phyloP scores from a whole-genome alignment of 1,140 invertebrate genomes.

The Aphis craccivora region DNA sequence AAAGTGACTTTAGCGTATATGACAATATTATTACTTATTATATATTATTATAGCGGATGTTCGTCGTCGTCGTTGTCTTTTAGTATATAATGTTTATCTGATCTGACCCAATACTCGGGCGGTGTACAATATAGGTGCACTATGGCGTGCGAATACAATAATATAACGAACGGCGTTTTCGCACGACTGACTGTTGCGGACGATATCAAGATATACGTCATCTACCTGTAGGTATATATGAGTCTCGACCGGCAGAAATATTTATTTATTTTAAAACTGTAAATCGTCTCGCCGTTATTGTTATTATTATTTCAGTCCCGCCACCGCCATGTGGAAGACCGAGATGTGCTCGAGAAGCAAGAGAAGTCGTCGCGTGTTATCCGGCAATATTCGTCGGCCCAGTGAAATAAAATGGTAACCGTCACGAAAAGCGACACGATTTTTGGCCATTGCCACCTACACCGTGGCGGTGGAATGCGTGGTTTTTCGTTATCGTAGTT shows the following conservation, averaged over 20 bases:
- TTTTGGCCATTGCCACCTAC: background rate
- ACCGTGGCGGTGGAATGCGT: background rate
- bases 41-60: background rate
- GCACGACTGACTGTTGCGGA: background rate
- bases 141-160: background rate
- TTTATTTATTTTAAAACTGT: slow-evolving; percentile 1
- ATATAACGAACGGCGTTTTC: background rate
- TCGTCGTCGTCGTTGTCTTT: background rate
- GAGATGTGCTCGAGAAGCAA: background rate
- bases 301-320: background rate
- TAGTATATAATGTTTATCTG: background rate
- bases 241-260: background rate
- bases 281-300: background rate
- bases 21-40: too few relatives aligned
- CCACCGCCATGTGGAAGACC: background rate
- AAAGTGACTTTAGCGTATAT: background rate
- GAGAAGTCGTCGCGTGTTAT: slow-evolving; percentile 32
- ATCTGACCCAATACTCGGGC: background rate
- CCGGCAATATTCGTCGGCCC: background rate
- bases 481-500: background rate
- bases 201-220: background rate
- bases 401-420: background rate
- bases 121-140: too few relatives aligned
- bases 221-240: background rate
- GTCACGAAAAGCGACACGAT: background rate